Evolutionary conservation across 2,888 invertebrate species (phyloP), one percentile per base, ranked within the genome.

Genomic region (Meteorus cinctellus): DNA sequence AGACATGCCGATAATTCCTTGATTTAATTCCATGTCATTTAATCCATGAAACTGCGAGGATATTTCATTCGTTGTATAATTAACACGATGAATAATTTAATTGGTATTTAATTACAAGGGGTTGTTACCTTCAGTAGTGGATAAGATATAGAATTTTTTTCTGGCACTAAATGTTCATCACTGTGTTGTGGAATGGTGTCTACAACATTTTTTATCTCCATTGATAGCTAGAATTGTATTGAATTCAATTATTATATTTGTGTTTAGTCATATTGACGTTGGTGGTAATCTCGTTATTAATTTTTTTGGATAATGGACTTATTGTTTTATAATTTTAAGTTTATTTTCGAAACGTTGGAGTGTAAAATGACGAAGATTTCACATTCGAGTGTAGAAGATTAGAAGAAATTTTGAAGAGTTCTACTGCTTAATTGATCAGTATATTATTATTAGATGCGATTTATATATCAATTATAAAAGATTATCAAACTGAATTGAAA

Each of bases 21-120:
- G 87, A 82, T 88, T 88, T 77, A 86, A 85, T 75, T 82, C 81
- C 88, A 88, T 88, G 66, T 88, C 83, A 48, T 79, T 80, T 71
- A 88, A 75, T 27, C 88, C 88, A 45, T 86, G 86, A 72, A 79
- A 84, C 87, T 87, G 59, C 16, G 24, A 19, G 48, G 4, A 66
- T 10, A 41, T 14, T 12, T 66, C 19, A 41, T 67, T 12, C 8
- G 45, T 48, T 4, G 29, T 67, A 8, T 55, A 24, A 19, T 55
- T 55, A 55, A 6, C 5, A 8, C n/a, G 5, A 55, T 8, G 8
- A 55, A 24, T 8, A 19, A 55, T 68, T 29, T 36, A 16, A 27
- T 63, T 36, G 12, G 12, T 12, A 41, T 78, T 63, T 36, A 6
- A 71, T 27, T n/a, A 12, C 69, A 65, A 51, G 3, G 12, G 45